phyloP scores from a whole-genome alignment of 2,113 vertebrate species.

The Antigone vipio region DNA sequence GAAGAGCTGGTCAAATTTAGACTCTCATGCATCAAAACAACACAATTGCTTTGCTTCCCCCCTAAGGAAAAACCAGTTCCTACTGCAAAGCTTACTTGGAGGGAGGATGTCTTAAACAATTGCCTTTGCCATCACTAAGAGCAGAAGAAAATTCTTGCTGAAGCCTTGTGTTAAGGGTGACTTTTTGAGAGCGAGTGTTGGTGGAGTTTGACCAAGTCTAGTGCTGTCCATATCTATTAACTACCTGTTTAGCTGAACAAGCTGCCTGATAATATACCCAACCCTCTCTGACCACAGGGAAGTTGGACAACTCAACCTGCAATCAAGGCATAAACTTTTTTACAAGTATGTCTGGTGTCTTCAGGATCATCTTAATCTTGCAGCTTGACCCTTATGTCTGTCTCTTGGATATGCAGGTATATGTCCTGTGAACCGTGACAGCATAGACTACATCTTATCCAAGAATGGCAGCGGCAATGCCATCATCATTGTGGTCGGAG shows the following conservation, averaged over 20 bases:
- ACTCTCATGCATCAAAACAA: not conserved
- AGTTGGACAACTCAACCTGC: not conserved
- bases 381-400: not conserved
- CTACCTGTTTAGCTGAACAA: not conserved
- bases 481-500: slow-evolving; percentile 91
- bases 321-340: not conserved
- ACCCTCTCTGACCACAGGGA: not conserved
- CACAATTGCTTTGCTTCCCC: not conserved
- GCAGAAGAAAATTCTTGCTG: not conserved
- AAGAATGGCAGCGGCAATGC: slow-evolving; percentile 90
- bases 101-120: not conserved
- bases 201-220: not conserved
- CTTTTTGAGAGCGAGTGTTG: not conserved
- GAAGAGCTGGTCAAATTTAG: not conserved
- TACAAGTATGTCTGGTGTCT: not conserved
- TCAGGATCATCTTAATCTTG: not conserved
- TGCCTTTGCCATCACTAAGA: not conserved
- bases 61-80: not conserved
- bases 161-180: not conserved
- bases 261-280: not conserved
- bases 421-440: slow-evolving; percentile 92
- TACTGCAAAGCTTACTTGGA: not conserved
- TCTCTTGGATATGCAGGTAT: slow-evolving; percentile 78
- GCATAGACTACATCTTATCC: slow-evolving; percentile 93
- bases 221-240: not conserved